These are phyloP conservation scores for Macrochelys suwanniensis DNA, from an alignment of 2,797 vertebrate genomes.

Conservation along the genomic window DNA sequence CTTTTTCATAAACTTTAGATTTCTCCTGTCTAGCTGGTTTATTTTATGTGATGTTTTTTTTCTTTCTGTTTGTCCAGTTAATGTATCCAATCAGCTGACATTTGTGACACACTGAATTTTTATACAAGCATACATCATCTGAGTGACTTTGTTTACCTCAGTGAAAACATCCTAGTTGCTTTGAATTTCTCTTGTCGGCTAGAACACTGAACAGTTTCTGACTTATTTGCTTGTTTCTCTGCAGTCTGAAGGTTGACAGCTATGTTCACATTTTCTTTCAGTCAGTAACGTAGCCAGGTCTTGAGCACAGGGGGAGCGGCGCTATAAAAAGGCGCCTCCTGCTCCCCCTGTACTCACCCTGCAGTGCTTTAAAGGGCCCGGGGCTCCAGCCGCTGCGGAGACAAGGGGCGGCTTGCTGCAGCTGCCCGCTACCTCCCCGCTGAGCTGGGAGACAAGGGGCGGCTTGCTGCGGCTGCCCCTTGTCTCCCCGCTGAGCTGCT, in stretches of 20 bases:
- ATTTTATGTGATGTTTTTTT: background rate
- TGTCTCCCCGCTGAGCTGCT: too few relatives aligned
- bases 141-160: background rate
- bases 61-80: background rate
- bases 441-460: too few relatives aligned
- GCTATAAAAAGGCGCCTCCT: too few relatives aligned
- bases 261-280: constrained; percentile 5
- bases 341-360: too few relatives aligned
- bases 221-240: background rate
- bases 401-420: too few relatives aligned
- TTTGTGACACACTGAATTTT: constrained; percentile 7
- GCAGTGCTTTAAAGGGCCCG: too few relatives aligned
- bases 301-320: too few relatives aligned
- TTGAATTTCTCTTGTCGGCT: background rate
- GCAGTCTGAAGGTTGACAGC: background rate
- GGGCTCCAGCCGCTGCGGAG: too few relatives aligned
- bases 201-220: background rate
- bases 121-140: background rate
- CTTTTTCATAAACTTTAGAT: background rate
- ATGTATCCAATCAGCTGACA: background rate
- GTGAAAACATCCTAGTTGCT: background rate
- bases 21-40: background rate
- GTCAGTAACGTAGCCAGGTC: background rate
- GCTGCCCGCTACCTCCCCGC: too few relatives aligned
- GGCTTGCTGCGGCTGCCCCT: too few relatives aligned